Conservation (phyloP, 2,888 invertebrate genomes). For the Ochropacha duplaris region DNA sequence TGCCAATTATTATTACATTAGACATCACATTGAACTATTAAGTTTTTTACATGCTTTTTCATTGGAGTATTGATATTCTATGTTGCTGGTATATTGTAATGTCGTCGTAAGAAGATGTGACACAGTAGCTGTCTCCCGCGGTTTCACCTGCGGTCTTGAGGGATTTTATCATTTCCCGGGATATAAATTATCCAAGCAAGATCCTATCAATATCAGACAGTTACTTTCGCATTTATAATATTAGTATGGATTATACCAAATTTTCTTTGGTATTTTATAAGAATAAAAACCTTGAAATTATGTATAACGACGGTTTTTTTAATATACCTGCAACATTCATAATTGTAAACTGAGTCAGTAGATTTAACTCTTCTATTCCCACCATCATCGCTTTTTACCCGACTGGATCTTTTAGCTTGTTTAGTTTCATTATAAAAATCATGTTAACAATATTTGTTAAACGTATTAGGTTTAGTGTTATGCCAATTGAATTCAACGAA, state of each 20-base stretch:
- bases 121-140: no score
- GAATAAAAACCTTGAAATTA: no score
- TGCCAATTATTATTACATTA: neutral
- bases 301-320: neutral
- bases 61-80: neutral
- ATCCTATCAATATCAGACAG: no score
- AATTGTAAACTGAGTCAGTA: constrained; percentile 1
- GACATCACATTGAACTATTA: neutral
- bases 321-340: neutral
- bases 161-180: no score
- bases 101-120: no score
- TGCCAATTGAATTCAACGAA: neutral
- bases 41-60: no score
- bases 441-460: neutral
- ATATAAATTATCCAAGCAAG: no score
- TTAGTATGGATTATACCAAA: no score
- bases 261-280: no score
- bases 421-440: neutral
- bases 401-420: neutral
- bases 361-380: constrained; percentile 1
- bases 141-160: no score
- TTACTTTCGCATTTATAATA: no score
- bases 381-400: neutral
- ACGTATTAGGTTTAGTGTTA: neutral
- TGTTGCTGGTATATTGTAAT: neutral